Evolutionary conservation across 1,140 invertebrate genomes (phyloP).

Genomic region (Pollicipes pollicipes): DNA sequence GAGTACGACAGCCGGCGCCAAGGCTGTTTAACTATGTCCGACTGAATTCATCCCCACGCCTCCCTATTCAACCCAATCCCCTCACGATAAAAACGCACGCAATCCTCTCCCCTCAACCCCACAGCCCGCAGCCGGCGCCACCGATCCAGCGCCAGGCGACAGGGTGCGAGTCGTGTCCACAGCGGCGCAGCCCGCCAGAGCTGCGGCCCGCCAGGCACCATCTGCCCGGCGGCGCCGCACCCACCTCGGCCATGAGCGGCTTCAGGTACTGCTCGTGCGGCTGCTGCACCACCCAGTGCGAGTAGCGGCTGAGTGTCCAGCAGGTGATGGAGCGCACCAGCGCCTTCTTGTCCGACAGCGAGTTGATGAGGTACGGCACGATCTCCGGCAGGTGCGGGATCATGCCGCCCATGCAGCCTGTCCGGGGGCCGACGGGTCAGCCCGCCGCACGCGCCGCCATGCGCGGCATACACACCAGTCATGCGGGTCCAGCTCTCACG

Average conservation of each 20-base stretch:
- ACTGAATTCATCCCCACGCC: no score
- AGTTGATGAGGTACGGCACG: slow-evolving; percentile 86
- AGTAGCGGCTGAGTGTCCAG: slow-evolving; percentile 94
- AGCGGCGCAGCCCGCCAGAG: no score
- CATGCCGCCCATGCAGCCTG: slow-evolving; percentile 91
- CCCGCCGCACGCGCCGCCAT: neutral
- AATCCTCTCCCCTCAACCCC: no score
- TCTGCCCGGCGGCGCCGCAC: no score
- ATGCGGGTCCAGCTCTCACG: neutral
- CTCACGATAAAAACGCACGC: no score
- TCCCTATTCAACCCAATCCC: no score
- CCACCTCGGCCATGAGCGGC: slow-evolving; percentile 82
- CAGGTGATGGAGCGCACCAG: slow-evolving; percentile 94
- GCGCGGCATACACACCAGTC: neutral
- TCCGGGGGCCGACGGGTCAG: slow-evolving; percentile 12
- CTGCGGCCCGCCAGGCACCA: no score
- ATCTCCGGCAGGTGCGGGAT: slow-evolving; percentile 85
- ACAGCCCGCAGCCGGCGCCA: no score
- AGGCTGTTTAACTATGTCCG: no score
- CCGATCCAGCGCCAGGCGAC: no score
- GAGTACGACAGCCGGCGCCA: no score
- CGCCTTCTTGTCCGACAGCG: slow-evolving; percentile 85
- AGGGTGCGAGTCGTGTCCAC: no score
- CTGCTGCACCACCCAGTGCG: slow-evolving; percentile 92
- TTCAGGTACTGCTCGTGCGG: slow-evolving; percentile 84